Evolutionary conservation across 2,113 vertebrate genomes (phyloP).

Genomic region (Sorex fumeus): DNA sequence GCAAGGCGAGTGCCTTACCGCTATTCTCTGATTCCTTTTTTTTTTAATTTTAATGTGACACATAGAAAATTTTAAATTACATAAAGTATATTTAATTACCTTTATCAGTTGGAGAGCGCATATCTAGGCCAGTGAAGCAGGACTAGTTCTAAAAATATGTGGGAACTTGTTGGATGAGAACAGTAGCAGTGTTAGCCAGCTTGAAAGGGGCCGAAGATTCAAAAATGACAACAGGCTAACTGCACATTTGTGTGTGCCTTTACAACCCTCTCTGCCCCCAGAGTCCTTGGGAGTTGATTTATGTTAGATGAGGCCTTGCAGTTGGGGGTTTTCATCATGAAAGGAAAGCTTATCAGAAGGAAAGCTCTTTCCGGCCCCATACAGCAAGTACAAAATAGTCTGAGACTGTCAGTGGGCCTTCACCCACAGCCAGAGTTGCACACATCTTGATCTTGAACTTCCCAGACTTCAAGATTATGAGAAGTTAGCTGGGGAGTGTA

Average conservation of each 20-base stretch:
- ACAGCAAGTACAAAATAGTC: neutral
- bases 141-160: neutral
- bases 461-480: neutral
- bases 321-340: neutral
- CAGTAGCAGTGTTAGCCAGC: neutral
- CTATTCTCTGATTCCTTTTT: neutral
- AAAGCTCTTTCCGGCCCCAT: neutral
- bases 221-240: neutral
- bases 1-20: too few species aligned
- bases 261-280: neutral
- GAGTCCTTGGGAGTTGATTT: neutral
- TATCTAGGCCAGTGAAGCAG: neutral
- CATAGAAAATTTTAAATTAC: conserved; percentile 8
- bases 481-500: neutral
- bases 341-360: neutral
- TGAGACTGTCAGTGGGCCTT: neutral
- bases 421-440: neutral
- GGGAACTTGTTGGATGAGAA: neutral
- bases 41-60: neutral
- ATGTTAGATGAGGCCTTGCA: neutral
- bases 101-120: neutral
- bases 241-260: neutral
- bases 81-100: neutral
- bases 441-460: neutral
- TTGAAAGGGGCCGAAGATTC: neutral